Percentiles rank a stretch among this genome's conserved stretches.
phyloP scores from a whole-genome alignment of 1,140 invertebrate species.

The Orussus abietinus region DNA sequence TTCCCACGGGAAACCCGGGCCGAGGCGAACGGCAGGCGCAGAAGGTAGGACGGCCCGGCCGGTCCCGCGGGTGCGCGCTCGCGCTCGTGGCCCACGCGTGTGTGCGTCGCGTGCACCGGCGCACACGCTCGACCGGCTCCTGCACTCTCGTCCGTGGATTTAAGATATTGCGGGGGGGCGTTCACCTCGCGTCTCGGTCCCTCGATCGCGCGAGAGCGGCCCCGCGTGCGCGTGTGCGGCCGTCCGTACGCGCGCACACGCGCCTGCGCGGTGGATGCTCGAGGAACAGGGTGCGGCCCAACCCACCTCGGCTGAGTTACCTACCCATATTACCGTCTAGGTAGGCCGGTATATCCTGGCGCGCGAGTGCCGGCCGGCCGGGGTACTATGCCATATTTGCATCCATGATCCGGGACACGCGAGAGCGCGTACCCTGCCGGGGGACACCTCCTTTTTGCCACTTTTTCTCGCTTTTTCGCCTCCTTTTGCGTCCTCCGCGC shows the following conservation, averaged over 20 bases:
- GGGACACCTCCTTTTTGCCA: conserved; percentile 11
- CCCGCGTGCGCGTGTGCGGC: conserved; percentile 19
- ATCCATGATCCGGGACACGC: conserved; percentile 41
- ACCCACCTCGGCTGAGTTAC: conserved; percentile 45
- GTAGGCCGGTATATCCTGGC: conserved; percentile 34
- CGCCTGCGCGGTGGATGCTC: conserved; percentile 35
- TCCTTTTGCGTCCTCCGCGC: background rate
- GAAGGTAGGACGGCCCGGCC: conserved; percentile 8
- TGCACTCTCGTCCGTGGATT: conserved; percentile 33
- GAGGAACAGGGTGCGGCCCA: conserved; percentile 47
- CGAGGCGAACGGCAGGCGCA: conserved; percentile 26
- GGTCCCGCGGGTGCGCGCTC: conserved; percentile 8
- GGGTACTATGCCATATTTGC: conserved; percentile 42
- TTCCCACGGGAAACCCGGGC: conserved; percentile 47
- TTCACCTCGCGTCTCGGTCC: conserved; percentile 43
- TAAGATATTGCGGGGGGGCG: conserved; percentile 46
- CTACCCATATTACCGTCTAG: conserved; percentile 48
- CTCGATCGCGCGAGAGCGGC: conserved; percentile 22
- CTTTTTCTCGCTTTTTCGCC: conserved; percentile 5
- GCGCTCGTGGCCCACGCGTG: conserved; percentile 17
- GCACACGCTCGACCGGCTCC: conserved; percentile 11
- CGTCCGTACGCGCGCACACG: conserved; percentile 11
- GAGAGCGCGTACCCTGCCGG: conserved; percentile 21
- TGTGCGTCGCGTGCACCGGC: conserved; percentile 13
- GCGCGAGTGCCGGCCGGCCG: conserved; percentile 24